Evolutionary conservation across 1,140 invertebrate genomes (phyloP), one percentile per base, ranked within the genome.

Genomic region (Mactra quadrangularis): DNA sequence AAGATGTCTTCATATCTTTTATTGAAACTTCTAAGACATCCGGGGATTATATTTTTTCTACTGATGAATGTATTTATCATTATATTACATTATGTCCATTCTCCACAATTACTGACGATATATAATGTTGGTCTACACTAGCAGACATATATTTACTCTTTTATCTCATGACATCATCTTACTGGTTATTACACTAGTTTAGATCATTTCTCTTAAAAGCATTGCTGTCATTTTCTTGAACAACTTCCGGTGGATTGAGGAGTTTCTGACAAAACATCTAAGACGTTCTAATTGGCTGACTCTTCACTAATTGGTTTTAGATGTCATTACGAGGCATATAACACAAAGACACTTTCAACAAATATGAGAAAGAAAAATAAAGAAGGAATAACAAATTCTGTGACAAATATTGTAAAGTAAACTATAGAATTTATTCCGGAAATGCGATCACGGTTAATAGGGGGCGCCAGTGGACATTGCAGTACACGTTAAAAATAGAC

Each of bases 181-280:
- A 15, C 15, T 41, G n/a, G 38, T 7, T 68, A n/a, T 50, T 45
- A 68, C 47, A 31, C n/a, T 50, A 22, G 19, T 47, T 45, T 50
- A 68, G 31, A 68, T 50, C 64, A 68, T 45, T 68, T 50, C 33
- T 68, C 64, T 68, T 68, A 68, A 68, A 68, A 68, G 64, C 64
- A 68, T 17, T 31, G 41, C 64, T 68, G 64, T 72, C 53, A 72
- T 72, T 72, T 72, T 57, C 70, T 72, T 33, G 70, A 72, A 55
- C 35, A 72, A 55, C 50, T 72, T 57, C 70, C 50, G 70, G 53
- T 29, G 33, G 11, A 50, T 38, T 57, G 50, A 31, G 47, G 41
- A 68, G 50, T 31, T 57, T 57, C 50, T 55, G 70, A 47, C 70
- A n/a, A 72, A 45, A 55, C 33, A 41, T 72, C 22, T 55, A 25